Percentiles rank a stretch among this genome's conserved stretches.
These are phyloP conservation scores for Pollimyrus isidori DNA, from an alignment of 2,113 vertebrate genomes.

Conservation along the genomic window DNA sequence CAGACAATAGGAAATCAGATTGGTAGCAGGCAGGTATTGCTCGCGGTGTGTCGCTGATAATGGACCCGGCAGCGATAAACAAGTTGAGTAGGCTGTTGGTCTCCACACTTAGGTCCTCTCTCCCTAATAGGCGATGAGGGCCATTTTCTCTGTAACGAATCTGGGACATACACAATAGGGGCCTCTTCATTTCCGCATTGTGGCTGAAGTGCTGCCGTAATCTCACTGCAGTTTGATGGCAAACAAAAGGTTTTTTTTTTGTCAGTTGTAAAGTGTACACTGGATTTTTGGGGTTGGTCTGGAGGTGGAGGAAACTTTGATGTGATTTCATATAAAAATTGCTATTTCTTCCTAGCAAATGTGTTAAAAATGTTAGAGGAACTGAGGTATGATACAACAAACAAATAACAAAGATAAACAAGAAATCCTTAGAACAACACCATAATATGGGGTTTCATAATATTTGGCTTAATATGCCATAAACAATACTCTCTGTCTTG, in stretches of 20 bases:
- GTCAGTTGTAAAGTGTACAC: background rate
- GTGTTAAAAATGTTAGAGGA: background rate
- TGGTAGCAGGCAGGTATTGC: conserved; percentile 1
- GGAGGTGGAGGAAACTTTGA: background rate
- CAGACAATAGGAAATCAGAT: background rate
- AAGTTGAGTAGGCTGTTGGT: conserved; percentile 27
- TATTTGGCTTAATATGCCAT: background rate
- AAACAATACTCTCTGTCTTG: background rate
- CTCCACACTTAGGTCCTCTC: conserved; percentile 24
- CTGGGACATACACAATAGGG: conserved; percentile 22
- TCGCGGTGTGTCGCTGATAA: conserved; percentile 7
- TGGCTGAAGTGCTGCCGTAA: conserved; percentile 13
- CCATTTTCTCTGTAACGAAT: conserved; percentile 28
- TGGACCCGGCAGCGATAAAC: conserved; percentile 16
- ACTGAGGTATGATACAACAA: background rate
- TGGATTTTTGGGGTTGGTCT: background rate
- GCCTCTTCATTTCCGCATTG: conserved; percentile 19
- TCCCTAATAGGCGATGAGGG: conserved; percentile 28
- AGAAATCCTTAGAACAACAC: background rate
- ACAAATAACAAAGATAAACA: background rate
- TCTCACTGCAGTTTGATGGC: conserved; percentile 11
- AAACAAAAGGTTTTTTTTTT: background rate
- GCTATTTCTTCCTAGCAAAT: background rate
- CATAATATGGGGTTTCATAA: background rate
- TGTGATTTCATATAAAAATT: background rate